A percentile compares a stretch with the other conserved stretches of the same genome.
These are phyloP conservation scores for Hemibagrus guttatus DNA, from an alignment of 2,797 vertebrate species.

Conservation along the genomic window DNA sequence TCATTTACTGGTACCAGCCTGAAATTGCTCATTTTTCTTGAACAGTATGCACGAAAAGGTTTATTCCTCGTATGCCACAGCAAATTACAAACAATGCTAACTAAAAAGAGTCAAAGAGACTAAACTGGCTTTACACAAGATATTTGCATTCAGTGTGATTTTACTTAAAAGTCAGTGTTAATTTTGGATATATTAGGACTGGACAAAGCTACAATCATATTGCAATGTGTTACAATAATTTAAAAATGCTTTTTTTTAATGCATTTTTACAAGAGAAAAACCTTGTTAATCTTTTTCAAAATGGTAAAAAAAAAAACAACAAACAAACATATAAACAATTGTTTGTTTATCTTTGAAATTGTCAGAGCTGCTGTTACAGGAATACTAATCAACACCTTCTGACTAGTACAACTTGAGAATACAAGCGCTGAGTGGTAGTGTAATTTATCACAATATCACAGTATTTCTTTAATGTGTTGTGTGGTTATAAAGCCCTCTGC, in stretches of 20 bases:
- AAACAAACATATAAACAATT: background rate
- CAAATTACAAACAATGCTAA: background rate
- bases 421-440: background rate
- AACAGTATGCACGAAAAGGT: background rate
- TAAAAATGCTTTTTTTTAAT: background rate
- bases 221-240: background rate
- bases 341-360: background rate
- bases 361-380: background rate
- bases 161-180: background rate
- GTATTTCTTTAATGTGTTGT: background rate
- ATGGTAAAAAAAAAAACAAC: too few relatives aligned
- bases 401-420: background rate
- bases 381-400: background rate
- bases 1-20: background rate
- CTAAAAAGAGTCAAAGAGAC: background rate
- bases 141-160: background rate
- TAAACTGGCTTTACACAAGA: background rate
- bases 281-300: too few relatives aligned
- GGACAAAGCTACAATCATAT: background rate
- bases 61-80: background rate
- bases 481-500: background rate
- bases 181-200: background rate
- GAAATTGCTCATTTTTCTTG: background rate
- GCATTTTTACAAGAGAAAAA: background rate
- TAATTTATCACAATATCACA: background rate